phyloP scores from a whole-genome alignment of 2,113 vertebrate genomes.

The Felis chaus region DNA sequence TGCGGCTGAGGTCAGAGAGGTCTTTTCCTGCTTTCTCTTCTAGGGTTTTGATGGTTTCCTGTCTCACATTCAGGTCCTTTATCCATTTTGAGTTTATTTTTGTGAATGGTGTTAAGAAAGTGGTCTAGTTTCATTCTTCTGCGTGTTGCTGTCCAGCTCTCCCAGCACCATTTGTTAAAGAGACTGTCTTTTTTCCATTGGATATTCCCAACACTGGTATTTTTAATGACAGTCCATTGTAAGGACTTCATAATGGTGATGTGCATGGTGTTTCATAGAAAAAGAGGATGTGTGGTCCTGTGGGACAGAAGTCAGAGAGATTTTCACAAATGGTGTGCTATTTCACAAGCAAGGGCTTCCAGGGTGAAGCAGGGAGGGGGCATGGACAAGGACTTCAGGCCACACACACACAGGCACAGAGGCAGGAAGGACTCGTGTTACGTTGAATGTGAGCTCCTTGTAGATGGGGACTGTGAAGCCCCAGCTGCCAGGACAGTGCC shows the following conservation, averaged over 20 bases:
- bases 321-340: neutral
- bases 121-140: too few relatives aligned
- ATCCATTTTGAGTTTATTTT: too few relatives aligned
- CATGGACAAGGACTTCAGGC: neutral
- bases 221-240: neutral
- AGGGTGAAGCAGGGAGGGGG: rapidly evolving
- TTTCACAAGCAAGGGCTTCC: neutral
- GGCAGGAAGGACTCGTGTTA: neutral
- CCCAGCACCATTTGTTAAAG: too few relatives aligned
- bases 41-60: too few relatives aligned
- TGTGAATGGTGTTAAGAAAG: too few relatives aligned
- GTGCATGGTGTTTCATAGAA: neutral
- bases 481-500: neutral
- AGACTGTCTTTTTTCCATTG: too few relatives aligned
- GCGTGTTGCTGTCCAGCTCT: too few relatives aligned
- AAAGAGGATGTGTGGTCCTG: neutral
- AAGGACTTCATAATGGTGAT: neutral
- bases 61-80: too few relatives aligned
- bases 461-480: neutral
- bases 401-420: neutral
- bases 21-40: too few relatives aligned
- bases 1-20: too few relatives aligned
- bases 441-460: neutral
- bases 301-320: neutral
- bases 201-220: neutral